Evolutionary conservation across 2,113 vertebrate genomes (phyloP).

Genomic region (Bos indicus): DNA sequence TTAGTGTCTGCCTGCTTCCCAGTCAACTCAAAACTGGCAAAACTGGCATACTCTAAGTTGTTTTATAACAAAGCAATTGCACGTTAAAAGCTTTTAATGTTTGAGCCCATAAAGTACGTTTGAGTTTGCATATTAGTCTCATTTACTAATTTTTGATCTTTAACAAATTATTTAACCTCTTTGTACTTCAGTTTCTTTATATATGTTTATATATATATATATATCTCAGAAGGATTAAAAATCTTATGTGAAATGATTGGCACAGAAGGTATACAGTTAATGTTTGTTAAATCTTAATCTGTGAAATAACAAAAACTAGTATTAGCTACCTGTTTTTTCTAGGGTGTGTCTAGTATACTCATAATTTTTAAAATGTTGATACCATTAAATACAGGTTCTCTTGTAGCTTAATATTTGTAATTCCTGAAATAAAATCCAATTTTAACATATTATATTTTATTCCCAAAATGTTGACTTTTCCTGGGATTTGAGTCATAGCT

Average conservation of each 20-base stretch:
- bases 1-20: background rate
- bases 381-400: background rate
- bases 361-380: background rate
- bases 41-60: background rate
- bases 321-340: background rate
- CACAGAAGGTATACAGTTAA: background rate
- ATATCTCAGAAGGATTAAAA: background rate
- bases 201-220: background rate
- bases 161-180: background rate
- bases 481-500: constrained; percentile 59
- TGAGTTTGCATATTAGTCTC: background rate
- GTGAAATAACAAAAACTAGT: constrained; percentile 13
- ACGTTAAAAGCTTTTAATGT: constrained; percentile 22
- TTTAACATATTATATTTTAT: constrained; percentile 31
- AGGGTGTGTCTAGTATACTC: background rate
- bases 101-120: constrained; percentile 12
- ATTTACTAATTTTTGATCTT: background rate
- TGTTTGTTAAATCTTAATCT: constrained; percentile 34
- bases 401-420: constrained; percentile 15
- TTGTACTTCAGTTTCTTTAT: background rate
- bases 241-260: background rate
- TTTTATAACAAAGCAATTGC: constrained; percentile 30
- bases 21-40: constrained; percentile 1
- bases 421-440: constrained; percentile 6
- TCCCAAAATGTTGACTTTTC: background rate